phyloP scores from a whole-genome alignment of 2,888 invertebrate species.

The Pammene fasciana region DNA sequence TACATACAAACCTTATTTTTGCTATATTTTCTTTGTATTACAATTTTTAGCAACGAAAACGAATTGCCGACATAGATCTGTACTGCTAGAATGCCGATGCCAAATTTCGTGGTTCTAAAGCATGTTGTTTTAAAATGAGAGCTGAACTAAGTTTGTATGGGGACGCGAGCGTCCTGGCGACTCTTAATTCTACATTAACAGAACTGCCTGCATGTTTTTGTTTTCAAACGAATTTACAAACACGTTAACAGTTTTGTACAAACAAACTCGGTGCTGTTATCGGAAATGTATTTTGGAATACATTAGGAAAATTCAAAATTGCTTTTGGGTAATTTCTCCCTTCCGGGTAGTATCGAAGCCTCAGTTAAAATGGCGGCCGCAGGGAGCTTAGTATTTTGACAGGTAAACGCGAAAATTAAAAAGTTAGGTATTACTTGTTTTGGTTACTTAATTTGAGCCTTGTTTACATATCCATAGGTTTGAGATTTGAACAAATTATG shows the following conservation, averaged over 20 bases:
- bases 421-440: neutral
- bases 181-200: too few species aligned
- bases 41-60: too few species aligned
- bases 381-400: constrained; percentile 18
- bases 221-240: neutral
- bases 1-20: too few species aligned
- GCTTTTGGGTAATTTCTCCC: constrained; percentile 1
- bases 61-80: too few species aligned
- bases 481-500: neutral
- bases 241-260: neutral
- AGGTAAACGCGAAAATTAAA: constrained; percentile 8
- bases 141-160: too few species aligned
- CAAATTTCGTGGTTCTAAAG: too few species aligned
- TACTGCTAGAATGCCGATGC: too few species aligned
- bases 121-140: too few species aligned
- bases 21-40: too few species aligned
- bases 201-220: neutral
- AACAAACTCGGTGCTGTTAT: constrained; percentile 3
- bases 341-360: neutral
- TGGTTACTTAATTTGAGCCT: neutral
- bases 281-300: constrained; percentile 4
- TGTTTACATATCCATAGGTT: neutral
- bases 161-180: too few species aligned
- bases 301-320: constrained; percentile 14
- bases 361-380: constrained; percentile 4